Evolutionary conservation across 2,888 invertebrate genomes (phyloP).

Genomic region (Selenia dentaria): DNA sequence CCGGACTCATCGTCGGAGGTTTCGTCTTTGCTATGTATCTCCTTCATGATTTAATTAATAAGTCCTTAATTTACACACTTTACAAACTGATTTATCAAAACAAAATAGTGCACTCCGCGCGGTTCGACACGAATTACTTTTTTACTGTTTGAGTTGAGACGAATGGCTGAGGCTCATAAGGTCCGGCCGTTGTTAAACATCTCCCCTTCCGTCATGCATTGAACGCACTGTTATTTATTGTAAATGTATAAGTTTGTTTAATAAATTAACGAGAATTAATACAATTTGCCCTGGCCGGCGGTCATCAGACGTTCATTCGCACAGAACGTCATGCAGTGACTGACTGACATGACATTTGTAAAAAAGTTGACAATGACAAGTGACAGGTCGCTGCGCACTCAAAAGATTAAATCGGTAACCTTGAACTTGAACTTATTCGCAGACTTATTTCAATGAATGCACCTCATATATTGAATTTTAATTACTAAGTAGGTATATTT

Average conservation of each 20-base stretch:
- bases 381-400: conserved; percentile 57
- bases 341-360: conserved; percentile 60
- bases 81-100: conserved; percentile 55
- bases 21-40: conserved; percentile 64
- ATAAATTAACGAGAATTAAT: conserved; percentile 77
- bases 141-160: conserved; percentile 50
- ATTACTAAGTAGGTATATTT: no score
- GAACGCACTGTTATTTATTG: conserved; percentile 58
- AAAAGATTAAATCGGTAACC: conserved; percentile 50
- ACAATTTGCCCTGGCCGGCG: conserved; percentile 65
- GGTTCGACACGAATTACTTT: conserved; percentile 37
- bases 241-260: conserved; percentile 71
- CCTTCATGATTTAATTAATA: conserved; percentile 63
- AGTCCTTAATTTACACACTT: conserved; percentile 54
- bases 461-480: no score
- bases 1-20: conserved; percentile 86
- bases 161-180: conserved; percentile 50
- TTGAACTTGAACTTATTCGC: conserved; percentile 66
- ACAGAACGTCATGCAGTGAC: conserved; percentile 63
- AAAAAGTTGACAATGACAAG: conserved; percentile 55
- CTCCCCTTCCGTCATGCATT: conserved; percentile 53
- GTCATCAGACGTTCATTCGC: conserved; percentile 65
- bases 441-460: no score
- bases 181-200: conserved; percentile 56
- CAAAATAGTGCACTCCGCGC: conserved; percentile 45